phyloP scores from a whole-genome alignment of 2,113 vertebrate species.

The Actenoides lindsayi region DNA sequence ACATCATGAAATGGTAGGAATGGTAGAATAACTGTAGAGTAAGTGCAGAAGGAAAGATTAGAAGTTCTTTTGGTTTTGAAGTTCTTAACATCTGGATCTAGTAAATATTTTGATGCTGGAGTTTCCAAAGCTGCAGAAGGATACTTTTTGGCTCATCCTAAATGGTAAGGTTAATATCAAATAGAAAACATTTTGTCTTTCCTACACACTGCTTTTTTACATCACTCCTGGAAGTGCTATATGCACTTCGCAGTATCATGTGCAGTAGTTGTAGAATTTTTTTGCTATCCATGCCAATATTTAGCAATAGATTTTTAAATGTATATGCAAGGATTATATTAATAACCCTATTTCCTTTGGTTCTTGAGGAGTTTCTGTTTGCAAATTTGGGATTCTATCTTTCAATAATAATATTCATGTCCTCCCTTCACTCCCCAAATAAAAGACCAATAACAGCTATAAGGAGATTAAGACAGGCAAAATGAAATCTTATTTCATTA shows the following conservation, averaged over 20 bases:
- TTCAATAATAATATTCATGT: neutral
- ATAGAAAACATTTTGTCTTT: constrained; percentile 10
- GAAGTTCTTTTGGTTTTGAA: neutral
- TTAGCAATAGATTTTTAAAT: neutral
- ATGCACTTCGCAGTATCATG: neutral
- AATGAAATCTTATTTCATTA: neutral
- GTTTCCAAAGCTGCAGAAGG: neutral
- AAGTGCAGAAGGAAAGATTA: constrained; percentile 9
- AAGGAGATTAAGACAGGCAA: neutral
- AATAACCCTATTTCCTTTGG: neutral
- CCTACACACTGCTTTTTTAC: neutral
- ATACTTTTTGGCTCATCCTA: neutral
- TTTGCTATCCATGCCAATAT: neutral
- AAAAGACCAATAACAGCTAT: neutral
- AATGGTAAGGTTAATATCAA: neutral
- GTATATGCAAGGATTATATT: neutral
- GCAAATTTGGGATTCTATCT: neutral
- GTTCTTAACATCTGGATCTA: neutral
- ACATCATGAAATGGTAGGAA: constrained; percentile 12
- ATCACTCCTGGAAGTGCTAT: neutral
- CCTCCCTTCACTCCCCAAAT: neutral
- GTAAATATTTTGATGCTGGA: neutral
- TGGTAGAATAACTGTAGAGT: neutral
- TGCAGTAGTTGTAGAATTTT: neutral
- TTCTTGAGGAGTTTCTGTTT: neutral